Evolutionary conservation across 2,113 vertebrate genomes (phyloP).

Genomic region (Columba livia): DNA sequence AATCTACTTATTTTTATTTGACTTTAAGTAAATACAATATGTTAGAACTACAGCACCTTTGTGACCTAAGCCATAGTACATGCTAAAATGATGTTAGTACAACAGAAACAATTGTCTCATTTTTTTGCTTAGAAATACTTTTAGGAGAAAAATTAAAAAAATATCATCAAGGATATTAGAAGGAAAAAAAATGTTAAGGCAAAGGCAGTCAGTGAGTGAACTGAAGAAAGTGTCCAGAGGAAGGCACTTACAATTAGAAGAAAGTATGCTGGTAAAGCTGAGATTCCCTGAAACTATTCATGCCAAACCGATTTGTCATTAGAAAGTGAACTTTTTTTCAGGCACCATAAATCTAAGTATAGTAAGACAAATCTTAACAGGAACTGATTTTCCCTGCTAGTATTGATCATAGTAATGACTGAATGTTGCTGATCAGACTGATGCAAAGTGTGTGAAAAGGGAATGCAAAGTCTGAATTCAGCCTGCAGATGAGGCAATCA

Average conservation of each 20-base stretch:
- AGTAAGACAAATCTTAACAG: not conserved
- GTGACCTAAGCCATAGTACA: not conserved
- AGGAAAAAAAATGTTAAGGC: not conserved
- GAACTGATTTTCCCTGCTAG: not conserved
- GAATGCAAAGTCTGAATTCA: not conserved
- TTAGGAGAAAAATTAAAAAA: not conserved
- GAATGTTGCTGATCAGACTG: not conserved
- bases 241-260: not conserved
- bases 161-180: not conserved
- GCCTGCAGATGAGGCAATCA: not conserved
- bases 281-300: not conserved
- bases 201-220: not conserved
- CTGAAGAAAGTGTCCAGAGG: not conserved
- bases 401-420: not conserved
- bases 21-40: not conserved
- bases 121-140: not conserved
- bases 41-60: not conserved
- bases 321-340: not conserved
- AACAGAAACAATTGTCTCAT: not conserved
- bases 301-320: not conserved
- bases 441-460: not conserved
- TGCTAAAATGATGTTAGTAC: not conserved
- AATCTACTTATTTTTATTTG: not conserved
- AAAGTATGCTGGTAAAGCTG: not conserved
- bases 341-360: not conserved